Conservation (phyloP, 2,888 invertebrate genomes). For the Drosophila sordidula region DNA sequence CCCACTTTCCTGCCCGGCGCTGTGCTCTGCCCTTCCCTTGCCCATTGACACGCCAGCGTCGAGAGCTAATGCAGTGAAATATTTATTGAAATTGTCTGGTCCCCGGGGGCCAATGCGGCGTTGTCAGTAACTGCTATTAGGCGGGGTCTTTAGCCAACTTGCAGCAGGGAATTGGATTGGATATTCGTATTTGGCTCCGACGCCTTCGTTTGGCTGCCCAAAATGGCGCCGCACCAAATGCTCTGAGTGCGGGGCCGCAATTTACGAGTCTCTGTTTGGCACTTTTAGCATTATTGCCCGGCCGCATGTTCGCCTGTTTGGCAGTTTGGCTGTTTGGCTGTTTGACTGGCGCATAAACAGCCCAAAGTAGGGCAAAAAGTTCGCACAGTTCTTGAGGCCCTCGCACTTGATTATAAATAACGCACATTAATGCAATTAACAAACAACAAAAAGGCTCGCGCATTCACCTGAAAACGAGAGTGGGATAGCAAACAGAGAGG, state of each 20-base stretch:
- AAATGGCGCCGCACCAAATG: conserved; percentile 42
- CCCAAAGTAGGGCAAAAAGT: conserved; percentile 48
- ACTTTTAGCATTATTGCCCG: conserved; percentile 76
- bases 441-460: conserved; percentile 54
- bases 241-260: conserved; percentile 46
- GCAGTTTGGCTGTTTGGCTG: conserved; percentile 5
- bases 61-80: conserved; percentile 82
- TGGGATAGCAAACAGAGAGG: background rate
- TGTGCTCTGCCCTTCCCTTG: background rate
- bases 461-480: conserved; percentile 69
- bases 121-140: conserved; percentile 69
- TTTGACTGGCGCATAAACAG: conserved; percentile 45
- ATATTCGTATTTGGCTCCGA: conserved; percentile 37
- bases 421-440: conserved; percentile 77
- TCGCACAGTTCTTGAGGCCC: conserved; percentile 51
- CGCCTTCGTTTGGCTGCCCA: conserved; percentile 12
- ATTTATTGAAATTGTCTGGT: conserved; percentile 83
- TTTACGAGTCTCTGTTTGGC: conserved; percentile 79
- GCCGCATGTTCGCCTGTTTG: conserved; percentile 42
- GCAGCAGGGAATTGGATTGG: conserved; percentile 56
- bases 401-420: conserved; percentile 73
- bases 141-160: conserved; percentile 64
- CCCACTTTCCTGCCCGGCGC: background rate
- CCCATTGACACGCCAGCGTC: conserved; percentile 30
- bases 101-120: conserved; percentile 80